A percentile compares a stretch with the other conserved stretches of the same genome.
phyloP scores from a whole-genome alignment of 2,797 vertebrate genomes.

The Chelon auratus region DNA sequence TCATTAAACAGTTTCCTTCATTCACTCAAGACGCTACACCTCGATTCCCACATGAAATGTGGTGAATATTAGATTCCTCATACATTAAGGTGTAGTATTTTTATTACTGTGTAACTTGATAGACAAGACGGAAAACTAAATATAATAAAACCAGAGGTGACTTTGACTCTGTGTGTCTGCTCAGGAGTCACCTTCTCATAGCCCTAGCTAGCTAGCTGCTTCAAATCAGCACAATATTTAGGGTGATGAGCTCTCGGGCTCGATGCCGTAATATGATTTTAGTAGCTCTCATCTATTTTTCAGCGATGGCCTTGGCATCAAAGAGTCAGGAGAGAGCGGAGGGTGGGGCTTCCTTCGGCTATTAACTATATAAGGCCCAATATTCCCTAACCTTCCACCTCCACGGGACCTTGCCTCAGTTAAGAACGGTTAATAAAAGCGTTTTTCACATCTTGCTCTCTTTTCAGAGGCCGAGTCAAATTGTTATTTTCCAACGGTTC shows the following conservation, averaged over 20 bases:
- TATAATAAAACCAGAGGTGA: slow-evolving; percentile 64
- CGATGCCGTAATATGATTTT: slow-evolving; percentile 58
- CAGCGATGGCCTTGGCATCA: slow-evolving; percentile 45
- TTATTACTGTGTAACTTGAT: slow-evolving; percentile 48
- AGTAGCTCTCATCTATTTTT: slow-evolving; percentile 55
- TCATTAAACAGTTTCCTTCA: slow-evolving; percentile 22
- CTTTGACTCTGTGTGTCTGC: slow-evolving; percentile 59
- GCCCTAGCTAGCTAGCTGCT: slow-evolving; percentile 18
- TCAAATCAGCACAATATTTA: slow-evolving; percentile 53
- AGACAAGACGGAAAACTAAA: slow-evolving; percentile 26
- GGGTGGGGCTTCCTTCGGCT: slow-evolving; percentile 23
- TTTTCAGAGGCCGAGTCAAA: slow-evolving; percentile 66
- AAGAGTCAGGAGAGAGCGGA: slow-evolving; percentile 26
- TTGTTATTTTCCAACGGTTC: slow-evolving; percentile 69
- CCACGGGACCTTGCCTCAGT: slow-evolving; percentile 52
- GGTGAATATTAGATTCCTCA: slow-evolving; percentile 31
- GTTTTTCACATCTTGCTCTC: slow-evolving; percentile 56
- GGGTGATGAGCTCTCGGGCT: slow-evolving; percentile 48
- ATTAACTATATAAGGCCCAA: slow-evolving; percentile 26
- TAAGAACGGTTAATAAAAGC: slow-evolving; percentile 67
- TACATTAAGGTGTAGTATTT: slow-evolving; percentile 35
- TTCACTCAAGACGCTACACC: slow-evolving; percentile 18
- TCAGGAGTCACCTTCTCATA: slow-evolving; percentile 52
- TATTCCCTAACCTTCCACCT: slow-evolving; percentile 58
- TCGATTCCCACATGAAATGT: slow-evolving; percentile 35